Evolutionary conservation across 2,888 invertebrate genomes (phyloP), one percentile per base, ranked within the genome.

Genomic region (Lepidocyrtinus sp.): DNA sequence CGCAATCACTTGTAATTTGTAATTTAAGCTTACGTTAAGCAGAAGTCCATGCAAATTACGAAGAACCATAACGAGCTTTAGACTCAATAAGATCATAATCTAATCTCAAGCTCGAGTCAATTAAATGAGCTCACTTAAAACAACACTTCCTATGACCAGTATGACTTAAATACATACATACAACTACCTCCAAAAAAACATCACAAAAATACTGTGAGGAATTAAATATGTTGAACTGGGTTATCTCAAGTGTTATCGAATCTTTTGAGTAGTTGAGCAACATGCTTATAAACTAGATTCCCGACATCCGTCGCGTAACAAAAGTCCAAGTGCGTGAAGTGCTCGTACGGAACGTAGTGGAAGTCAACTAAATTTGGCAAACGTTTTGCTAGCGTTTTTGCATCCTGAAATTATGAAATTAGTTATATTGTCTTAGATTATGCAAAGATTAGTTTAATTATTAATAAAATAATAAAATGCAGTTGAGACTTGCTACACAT

Each of bases 261-360:
- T 27, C 45, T 50, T 1, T 19, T 72, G n/a, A 81, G 26, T 19
- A 81, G 17, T 9, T 59, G 25, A 15, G 69, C 9, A 50, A 75
- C 26, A 15, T 73, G 73, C 12, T 55, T 19, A 50, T 82, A 82
- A 1, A 74, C 77, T 24, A 74, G 25, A 24, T 25, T 5, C 5
- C 59, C 61, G 12, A 67, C 70, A 7, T 79, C 72, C 24, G 72
- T 74, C 0, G 79, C 82, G 25, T 65, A 76, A 2, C 67, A 24
- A 26, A 82, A 82, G 65, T 82, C 82, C 19, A 82, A 59, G 65
- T 82, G 82, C 1, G 75, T 80, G 46, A 79, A 82, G 1, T 70
- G 12, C 1, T 72, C 62, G 22, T 80, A 79, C 2, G 76, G 73
- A 0, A 79, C 73, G 5, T 61, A 45, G 24, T 68, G 75, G 50